Base-by-base conservation (phyloP, 2,113 vertebrate species). In the Neomonachus schauinslandi region DNA sequence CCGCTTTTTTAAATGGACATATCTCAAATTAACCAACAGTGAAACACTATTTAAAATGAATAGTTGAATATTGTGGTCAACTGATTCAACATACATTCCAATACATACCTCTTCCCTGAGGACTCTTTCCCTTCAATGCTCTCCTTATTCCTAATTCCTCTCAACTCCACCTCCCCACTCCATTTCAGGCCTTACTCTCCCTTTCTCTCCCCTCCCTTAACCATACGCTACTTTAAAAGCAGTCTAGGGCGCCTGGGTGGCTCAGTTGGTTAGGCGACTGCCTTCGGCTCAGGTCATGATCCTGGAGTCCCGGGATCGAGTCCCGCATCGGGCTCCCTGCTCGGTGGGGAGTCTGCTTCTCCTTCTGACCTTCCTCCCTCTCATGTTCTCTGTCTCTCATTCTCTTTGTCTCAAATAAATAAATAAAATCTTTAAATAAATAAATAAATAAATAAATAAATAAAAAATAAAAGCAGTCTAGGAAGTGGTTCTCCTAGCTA, bases 401-500 rank as follows among this genome's bases (percentile, higher is more conserved):
- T n/a, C n/a, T n/a, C n/a, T n/a, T n/a, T n/a, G n/a, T n/a, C n/a
- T n/a, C n/a, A n/a, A n/a, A n/a, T n/a, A n/a, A n/a, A n/a, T n/a
- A n/a, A n/a, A n/a, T n/a, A n/a, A n/a, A n/a, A n/a, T n/a, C n/a
- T n/a, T n/a, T n/a, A n/a, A n/a, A n/a, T n/a, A n/a, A n/a, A n/a
- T n/a, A n/a, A n/a, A n/a, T n/a, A n/a, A n/a, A n/a, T n/a, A n/a
- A n/a, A n/a, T n/a, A n/a, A n/a, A n/a, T n/a, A n/a, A n/a, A n/a
- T n/a, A n/a, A n/a, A n/a, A n/a, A n/a, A n/a, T 81, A 63, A 85
- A 95, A 89, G 77, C 76, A 85, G 61, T 88, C 86, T 55, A 77
- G 67, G 21, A 95, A 95, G 11, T 57, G 42, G 11, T 55, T 82
- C 77, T 84, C 49, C 83, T 72, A 91, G 5, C 31, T 76, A 89